phyloP scores from a whole-genome alignment of 2,113 vertebrate species.

The Nyctereutes procyonoides region DNA sequence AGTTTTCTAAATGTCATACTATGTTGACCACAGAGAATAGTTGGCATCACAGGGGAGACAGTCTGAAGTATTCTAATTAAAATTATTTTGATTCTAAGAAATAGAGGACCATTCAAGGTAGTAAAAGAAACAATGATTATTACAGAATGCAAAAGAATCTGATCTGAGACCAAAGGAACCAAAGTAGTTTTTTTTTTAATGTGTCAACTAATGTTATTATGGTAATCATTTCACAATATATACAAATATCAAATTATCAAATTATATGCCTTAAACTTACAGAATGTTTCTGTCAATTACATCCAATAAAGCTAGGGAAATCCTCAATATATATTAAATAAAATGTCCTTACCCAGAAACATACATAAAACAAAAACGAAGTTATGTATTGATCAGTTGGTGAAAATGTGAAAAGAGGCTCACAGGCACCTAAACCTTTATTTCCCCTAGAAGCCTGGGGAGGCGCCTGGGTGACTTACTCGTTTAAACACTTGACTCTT shows the following conservation, averaged over 20 bases:
- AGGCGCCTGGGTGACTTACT: not conserved
- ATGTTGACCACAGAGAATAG: not conserved
- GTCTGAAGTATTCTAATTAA: not conserved
- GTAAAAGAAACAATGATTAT: not conserved
- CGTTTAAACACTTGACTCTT: not conserved
- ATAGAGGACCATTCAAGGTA: not conserved
- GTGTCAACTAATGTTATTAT: not conserved
- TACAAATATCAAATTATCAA: not conserved
- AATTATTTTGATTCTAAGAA: conserved; percentile 22
- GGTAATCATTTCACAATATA: not conserved
- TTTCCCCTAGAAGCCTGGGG: not conserved
- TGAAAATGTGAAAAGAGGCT: not conserved
- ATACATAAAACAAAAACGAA: not conserved
- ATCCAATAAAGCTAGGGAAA: not conserved
- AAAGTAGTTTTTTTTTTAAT: not conserved
- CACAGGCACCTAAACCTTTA: not conserved
- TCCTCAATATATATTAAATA: not conserved
- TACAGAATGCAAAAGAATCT: not conserved
- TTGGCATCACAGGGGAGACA: not conserved
- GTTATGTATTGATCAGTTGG: not conserved
- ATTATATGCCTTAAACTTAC: not conserved
- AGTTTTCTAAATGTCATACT: not conserved
- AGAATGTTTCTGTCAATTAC: not conserved
- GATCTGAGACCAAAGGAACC: not conserved
- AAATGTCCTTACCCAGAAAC: not conserved